These are phyloP conservation scores for Sarcophaga rosellei DNA, from an alignment of 2,888 invertebrate species.

Conservation along the genomic window DNA sequence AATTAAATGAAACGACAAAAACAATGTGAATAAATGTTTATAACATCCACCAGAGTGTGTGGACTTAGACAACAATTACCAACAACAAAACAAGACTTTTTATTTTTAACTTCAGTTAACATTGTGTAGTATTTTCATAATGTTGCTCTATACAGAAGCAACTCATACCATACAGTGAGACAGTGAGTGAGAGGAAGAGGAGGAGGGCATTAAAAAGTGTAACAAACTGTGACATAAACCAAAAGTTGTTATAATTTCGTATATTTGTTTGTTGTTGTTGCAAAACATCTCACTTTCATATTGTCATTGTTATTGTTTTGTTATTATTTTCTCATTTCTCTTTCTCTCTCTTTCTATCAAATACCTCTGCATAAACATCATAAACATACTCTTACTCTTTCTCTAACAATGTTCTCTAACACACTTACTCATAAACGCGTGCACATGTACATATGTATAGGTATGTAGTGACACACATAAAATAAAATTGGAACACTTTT, in stretches of 20 bases:
- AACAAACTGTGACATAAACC: conserved; percentile 24
- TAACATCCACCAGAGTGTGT: too few relatives aligned
- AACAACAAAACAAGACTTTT: too few relatives aligned
- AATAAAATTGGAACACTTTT: conserved; percentile 60
- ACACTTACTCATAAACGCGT: neutral
- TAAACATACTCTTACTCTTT: neutral
- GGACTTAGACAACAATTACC: too few relatives aligned
- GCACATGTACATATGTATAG: neutral
- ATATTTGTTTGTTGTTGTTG: conserved; percentile 6
- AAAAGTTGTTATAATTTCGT: conserved; percentile 21
- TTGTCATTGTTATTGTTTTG: conserved; percentile 46
- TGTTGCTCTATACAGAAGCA: too few relatives aligned
- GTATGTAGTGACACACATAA: conserved; percentile 34
- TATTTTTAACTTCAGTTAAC: too few relatives aligned
- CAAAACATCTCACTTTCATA: conserved; percentile 41
- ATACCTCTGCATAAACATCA: neutral
- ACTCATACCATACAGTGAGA: too few relatives aligned
- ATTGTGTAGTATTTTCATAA: too few relatives aligned
- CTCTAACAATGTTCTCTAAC: conserved; percentile 1
- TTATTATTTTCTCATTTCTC: conserved; percentile 20
- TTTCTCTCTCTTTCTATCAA: neutral
- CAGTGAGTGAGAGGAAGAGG: neutral
- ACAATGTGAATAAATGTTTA: too few relatives aligned
- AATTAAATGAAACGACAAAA: too few relatives aligned
- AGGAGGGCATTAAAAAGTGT: neutral